A percentile compares a stretch with the other conserved stretches of the same genome.
phyloP scores from a whole-genome alignment of 2,113 vertebrate genomes.

The Ammospiza caudacuta region DNA sequence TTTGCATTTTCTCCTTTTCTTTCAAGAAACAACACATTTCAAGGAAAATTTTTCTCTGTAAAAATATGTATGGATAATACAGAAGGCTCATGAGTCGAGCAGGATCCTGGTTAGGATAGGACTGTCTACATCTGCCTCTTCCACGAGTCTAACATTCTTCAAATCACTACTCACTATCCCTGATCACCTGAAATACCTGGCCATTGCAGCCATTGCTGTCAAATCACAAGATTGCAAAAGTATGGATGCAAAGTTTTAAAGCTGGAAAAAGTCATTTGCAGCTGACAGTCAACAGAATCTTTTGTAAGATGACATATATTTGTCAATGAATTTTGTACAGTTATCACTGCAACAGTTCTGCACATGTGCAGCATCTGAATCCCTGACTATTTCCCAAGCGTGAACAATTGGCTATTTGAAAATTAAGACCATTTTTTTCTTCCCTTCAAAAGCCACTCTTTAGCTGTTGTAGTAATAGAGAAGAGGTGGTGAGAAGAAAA shows the following conservation, averaged over 20 bases:
- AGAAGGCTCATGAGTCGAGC: not conserved
- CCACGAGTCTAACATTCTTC: not conserved
- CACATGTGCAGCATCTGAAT: conserved; percentile 18
- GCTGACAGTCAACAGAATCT: conserved; percentile 48
- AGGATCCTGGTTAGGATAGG: not conserved
- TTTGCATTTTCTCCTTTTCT: not conserved
- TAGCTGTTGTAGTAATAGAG: not conserved
- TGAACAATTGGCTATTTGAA: conserved; percentile 19
- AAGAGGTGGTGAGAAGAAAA: not conserved
- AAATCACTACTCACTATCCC: not conserved
- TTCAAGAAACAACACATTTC: not conserved
- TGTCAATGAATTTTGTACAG: conserved; percentile 39
- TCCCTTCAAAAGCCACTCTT: not conserved
- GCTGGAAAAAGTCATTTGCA: conserved; percentile 14
- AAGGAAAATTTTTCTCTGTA: not conserved
- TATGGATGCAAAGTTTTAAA: conserved; percentile 36
- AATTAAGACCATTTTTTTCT: conserved; percentile 11
- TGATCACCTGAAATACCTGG: not conserved
- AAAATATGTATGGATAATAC: not conserved
- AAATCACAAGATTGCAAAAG: conserved; percentile 49
- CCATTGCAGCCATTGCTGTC: not conserved
- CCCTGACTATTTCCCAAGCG: conserved; percentile 15
- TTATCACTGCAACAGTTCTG: conserved; percentile 21
- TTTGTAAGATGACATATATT: conserved; percentile 25
- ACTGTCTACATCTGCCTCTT: not conserved